These are phyloP conservation scores for Lytechinus variegatus DNA, from an alignment of 35 echinoderm and acorn worm genomes.

Conservation along the genomic window DNA sequence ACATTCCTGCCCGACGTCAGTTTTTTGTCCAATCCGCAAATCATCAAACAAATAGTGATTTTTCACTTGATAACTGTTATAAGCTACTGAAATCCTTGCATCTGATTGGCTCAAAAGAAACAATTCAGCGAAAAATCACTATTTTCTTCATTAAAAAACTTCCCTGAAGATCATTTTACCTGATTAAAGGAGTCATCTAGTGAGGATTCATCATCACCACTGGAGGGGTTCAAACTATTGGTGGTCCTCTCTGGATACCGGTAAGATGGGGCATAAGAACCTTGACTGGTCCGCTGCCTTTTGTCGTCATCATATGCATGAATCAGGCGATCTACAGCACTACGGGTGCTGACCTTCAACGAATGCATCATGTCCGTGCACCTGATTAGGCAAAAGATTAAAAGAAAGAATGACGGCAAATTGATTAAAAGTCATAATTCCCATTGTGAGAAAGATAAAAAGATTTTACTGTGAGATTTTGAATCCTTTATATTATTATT, in stretches of 20 bases:
- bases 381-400: conserved; percentile 15
- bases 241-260: neutral
- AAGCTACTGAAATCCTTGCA: too few species aligned
- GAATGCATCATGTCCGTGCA: conserved; percentile 85
- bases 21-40: too few species aligned
- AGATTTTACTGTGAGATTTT: too few species aligned
- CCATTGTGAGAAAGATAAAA: too few species aligned
- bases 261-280: neutral
- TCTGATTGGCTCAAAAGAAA: too few species aligned
- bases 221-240: conserved; percentile 63
- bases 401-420: neutral
- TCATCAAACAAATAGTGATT: too few species aligned
- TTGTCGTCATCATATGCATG: conserved; percentile 76
- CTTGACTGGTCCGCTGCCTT: conserved; percentile 38
- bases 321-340: conserved; percentile 82
- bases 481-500: too few species aligned
- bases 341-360: conserved; percentile 74
- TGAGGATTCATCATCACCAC: conserved; percentile 94
- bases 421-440: too few species aligned
- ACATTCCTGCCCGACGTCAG: too few species aligned
- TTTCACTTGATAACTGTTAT: too few species aligned
- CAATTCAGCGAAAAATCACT: too few species aligned
- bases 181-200: conserved; percentile 95
- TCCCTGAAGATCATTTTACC: conserved; percentile 40
- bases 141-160: too few species aligned